These are phyloP conservation scores for Geotrupes spiniger DNA, from an alignment of 2,888 invertebrate species.

Conservation along the genomic window DNA sequence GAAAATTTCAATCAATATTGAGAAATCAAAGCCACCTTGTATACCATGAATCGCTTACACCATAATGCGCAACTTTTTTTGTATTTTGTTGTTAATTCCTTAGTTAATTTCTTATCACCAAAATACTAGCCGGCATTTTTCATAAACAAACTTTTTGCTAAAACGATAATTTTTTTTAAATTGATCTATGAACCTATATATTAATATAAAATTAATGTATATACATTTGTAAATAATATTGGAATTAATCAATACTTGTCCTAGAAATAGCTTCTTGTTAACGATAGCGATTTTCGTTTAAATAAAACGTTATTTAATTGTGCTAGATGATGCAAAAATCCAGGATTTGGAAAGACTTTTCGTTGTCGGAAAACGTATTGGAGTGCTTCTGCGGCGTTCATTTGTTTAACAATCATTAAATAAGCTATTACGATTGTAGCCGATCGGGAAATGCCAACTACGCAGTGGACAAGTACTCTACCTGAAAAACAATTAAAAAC, in stretches of 20 bases:
- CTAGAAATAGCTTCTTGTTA: slow-evolving; percentile 21
- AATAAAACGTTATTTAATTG: slow-evolving; percentile 53
- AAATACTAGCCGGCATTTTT: too few species aligned
- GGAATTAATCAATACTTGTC: neutral
- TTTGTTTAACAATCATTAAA: slow-evolving; percentile 74
- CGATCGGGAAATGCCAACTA: slow-evolving; percentile 79
- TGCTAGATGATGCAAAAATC: slow-evolving; percentile 75
- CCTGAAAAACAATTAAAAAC: slow-evolving; percentile 52
- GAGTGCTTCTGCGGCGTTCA: slow-evolving; percentile 73
- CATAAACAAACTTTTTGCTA: too few species aligned
- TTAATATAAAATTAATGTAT: too few species aligned
- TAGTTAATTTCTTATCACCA: too few species aligned
- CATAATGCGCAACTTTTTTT: too few species aligned
- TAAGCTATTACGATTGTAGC: slow-evolving; percentile 79
- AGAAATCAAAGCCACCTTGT: too few species aligned
- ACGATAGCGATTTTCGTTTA: slow-evolving; percentile 36
- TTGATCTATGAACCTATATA: too few species aligned
- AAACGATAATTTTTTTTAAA: too few species aligned
- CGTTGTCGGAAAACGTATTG: slow-evolving; percentile 66
- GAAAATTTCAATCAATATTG: too few species aligned
- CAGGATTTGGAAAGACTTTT: slow-evolving; percentile 75
- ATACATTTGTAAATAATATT: too few species aligned
- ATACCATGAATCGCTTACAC: too few species aligned
- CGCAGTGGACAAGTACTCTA: slow-evolving; percentile 75
- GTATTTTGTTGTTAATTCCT: too few species aligned